Base-by-base conservation (phyloP, 2,113 vertebrate species). In the Naja naja region DNA sequence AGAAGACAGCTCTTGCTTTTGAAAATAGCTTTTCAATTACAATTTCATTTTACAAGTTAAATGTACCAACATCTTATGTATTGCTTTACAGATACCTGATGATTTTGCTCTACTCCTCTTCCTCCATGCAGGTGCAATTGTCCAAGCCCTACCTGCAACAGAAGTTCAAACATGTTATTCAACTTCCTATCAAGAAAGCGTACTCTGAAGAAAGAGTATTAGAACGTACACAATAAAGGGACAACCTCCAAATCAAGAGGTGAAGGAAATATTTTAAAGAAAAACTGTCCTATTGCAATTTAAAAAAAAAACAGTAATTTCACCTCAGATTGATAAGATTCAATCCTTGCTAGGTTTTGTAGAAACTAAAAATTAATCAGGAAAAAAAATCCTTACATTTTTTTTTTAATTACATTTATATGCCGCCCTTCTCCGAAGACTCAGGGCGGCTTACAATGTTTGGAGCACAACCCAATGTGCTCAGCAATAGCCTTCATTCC, bases 51-150 rank as follows among this genome's bases (percentile, higher is more conserved):
- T 54, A 52, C 34, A 64, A 87, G 22, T 56, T 60, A 25, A 25
- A 87, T 52, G 22, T 8, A 49, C 85, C 20, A 52, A 47, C 39
- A 55, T 69, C 54, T 91, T 45, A 56, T 55, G 18, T 34, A 88
- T 39, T 23, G 22, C 12, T 16, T 1, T 88, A 14, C 0, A 12
- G 27, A 56, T 98, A 99, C 99, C 99, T 99, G 98, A 93, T 99
- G 99, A 94, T 99, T 99, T 96, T 99, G 99, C 30, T 99, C 99
- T 30, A 99, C 99, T 95, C 99, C 99, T 96, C 99, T 98, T 86
- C 99, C 99, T 94, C 99, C 99, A 0, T 99, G 99, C 52, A 99
- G 97, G 92, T 99, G 99, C n/a, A 99, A 96, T 49, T 99, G 99
- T 52, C 99, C 99, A 54, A 99, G 98, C 45, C 99, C 99, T 96